phyloP scores from a whole-genome alignment of 1,140 invertebrate species.

The Drosophila nikananu region DNA sequence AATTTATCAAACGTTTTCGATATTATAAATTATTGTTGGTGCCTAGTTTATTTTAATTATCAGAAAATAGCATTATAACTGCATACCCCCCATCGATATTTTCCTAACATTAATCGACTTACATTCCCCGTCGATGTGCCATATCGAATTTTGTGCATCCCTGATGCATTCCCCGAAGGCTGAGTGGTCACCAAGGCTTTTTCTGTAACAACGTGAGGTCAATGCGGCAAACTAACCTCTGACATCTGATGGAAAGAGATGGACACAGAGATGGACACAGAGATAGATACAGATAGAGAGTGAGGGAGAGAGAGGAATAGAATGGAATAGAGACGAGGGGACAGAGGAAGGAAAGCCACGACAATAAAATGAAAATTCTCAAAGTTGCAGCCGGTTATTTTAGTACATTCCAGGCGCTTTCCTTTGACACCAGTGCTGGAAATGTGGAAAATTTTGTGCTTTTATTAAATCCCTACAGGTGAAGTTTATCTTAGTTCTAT shows the following conservation, averaged over 20 bases:
- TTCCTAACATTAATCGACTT: neutral
- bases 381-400: conserved; percentile 61
- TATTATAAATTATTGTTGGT: no score
- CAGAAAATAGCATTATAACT: no score
- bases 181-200: conserved; percentile 24
- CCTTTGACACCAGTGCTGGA: conserved; percentile 11
- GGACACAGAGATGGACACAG: conserved; percentile 7
- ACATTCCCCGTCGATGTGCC: neutral
- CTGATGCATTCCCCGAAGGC: conserved; percentile 10
- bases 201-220: conserved; percentile 74
- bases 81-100: neutral
- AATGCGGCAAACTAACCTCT: conserved; percentile 66
- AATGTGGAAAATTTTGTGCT: conserved; percentile 5
- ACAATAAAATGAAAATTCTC: conserved; percentile 67
- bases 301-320: neutral
- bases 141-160: neutral
- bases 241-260: conserved; percentile 33
- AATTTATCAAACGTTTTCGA: no score
- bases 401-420: conserved; percentile 40
- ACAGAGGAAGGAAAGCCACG: neutral
- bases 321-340: no score
- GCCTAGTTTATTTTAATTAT: neutral
- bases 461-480: conserved; percentile 1
- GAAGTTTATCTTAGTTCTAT: neutral
- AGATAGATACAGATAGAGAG: neutral